These are phyloP conservation scores for Lysiphlebus fabarum DNA, from an alignment of 1,140 invertebrate genomes.

Conservation along the genomic window DNA sequence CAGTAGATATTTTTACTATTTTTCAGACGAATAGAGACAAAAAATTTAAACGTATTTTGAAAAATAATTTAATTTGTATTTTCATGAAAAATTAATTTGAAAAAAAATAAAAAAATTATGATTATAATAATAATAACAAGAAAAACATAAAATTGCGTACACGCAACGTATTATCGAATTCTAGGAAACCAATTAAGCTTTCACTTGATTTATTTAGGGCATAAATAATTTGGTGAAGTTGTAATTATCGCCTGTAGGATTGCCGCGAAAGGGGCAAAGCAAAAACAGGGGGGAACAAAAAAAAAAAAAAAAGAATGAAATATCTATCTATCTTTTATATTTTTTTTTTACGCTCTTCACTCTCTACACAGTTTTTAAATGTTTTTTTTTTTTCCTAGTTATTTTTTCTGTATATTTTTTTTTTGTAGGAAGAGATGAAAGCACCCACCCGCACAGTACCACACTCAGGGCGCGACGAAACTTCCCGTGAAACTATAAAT, in stretches of 20 bases:
- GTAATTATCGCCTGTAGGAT: slow-evolving; percentile 44
- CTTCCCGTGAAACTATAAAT: slow-evolving; percentile 53
- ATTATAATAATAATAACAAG: neutral
- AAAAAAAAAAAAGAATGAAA: neutral
- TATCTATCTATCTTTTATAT: slow-evolving; percentile 15
- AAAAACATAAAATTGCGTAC: slow-evolving; percentile 28
- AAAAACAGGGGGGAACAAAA: no score
- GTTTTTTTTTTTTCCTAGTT: slow-evolving; percentile 6
- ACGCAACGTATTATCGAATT: slow-evolving; percentile 34
- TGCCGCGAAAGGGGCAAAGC: slow-evolving; percentile 12
- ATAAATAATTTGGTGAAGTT: slow-evolving; percentile 53
- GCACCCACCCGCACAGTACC: slow-evolving; percentile 34
- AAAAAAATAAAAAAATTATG: no score
- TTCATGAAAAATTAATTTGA: slow-evolving; percentile 7
- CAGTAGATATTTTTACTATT: no score
- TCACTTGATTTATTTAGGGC: slow-evolving; percentile 48
- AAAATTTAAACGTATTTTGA: no score
- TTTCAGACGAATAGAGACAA: no score
- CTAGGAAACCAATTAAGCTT: slow-evolving; percentile 48
- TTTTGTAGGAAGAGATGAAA: slow-evolving; percentile 40
- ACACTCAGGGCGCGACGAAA: slow-evolving; percentile 34
- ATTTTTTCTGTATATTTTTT: slow-evolving; percentile 16
- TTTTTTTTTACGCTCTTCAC: slow-evolving; percentile 6
- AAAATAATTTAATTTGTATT: no score
- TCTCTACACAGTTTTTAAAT: neutral